Conservation (phyloP, 2,888 invertebrate genomes). For the Leucozona laternaria region DNA sequence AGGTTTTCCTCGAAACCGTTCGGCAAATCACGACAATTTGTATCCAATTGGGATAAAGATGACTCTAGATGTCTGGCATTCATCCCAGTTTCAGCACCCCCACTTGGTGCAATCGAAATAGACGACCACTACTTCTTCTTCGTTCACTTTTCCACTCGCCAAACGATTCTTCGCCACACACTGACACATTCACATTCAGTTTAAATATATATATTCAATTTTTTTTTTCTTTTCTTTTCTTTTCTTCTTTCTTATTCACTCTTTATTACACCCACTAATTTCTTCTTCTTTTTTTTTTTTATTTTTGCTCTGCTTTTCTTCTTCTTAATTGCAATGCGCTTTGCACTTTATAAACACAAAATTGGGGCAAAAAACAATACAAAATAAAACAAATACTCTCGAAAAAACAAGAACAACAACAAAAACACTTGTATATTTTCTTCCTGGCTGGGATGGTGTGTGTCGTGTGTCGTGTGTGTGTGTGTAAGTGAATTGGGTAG, state of each 20-base stretch:
- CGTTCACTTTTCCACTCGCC: slow-evolving; percentile 58
- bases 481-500: neutral
- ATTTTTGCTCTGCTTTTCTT: slow-evolving; percentile 22
- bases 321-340: slow-evolving; percentile 69
- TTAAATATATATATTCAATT: slow-evolving; percentile 16
- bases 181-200: slow-evolving; percentile 69
- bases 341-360: slow-evolving; percentile 65
- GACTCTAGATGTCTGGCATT: slow-evolving; percentile 82
- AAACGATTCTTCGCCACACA: slow-evolving; percentile 61
- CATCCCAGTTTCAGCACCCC: slow-evolving; percentile 80
- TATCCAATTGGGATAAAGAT: slow-evolving; percentile 83
- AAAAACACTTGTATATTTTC: slow-evolving; percentile 47
- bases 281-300: slow-evolving; percentile 12
- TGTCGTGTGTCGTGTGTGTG: neutral
- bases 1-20: slow-evolving; percentile 81
- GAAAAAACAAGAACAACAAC: slow-evolving; percentile 22
- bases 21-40: slow-evolving; percentile 79
- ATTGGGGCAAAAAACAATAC: slow-evolving; percentile 21
- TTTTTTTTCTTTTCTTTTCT: slow-evolving; percentile 19
- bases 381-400: slow-evolving; percentile 48
- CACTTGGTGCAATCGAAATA: slow-evolving; percentile 61
- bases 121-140: slow-evolving; percentile 58
- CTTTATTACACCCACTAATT: slow-evolving; percentile 27
- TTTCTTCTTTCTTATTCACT: slow-evolving; percentile 11
- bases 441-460: slow-evolving; percentile 27